Percentiles rank a stretch among this genome's conserved stretches.
phyloP scores from a whole-genome alignment of 2,797 vertebrate species.

The Enoplosus armatus region DNA sequence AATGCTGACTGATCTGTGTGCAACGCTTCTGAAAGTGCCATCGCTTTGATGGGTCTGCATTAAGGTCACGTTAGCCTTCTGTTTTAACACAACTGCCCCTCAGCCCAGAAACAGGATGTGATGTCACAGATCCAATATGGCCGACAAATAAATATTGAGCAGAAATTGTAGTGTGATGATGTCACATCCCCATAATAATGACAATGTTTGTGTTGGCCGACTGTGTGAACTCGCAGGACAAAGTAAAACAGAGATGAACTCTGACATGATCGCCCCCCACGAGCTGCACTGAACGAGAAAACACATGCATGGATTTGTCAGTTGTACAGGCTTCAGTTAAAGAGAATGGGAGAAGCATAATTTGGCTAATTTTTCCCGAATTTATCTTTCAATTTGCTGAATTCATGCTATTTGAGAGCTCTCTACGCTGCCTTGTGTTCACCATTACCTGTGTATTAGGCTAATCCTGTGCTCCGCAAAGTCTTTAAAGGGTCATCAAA shows the following conservation, averaged over 20 bases:
- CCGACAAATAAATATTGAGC: neutral
- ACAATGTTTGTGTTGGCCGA: constrained; percentile 49
- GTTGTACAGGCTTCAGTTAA: neutral
- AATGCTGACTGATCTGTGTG: constrained; percentile 27
- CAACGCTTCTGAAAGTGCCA: neutral
- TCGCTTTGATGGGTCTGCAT: constrained; percentile 3
- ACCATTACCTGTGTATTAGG: constrained; percentile 27
- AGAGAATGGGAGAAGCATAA: neutral
- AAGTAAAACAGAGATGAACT: constrained; percentile 39
- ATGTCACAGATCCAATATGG: neutral
- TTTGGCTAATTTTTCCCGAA: neutral
- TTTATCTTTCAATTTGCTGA: constrained; percentile 3
- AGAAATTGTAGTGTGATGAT: neutral
- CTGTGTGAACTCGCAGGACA: neutral
- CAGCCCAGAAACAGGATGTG: neutral
- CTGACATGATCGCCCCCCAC: constrained; percentile 6
- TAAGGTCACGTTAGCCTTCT: neutral
- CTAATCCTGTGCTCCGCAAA: constrained; percentile 40
- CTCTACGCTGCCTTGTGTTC: neutral
- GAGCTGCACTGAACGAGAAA: constrained; percentile 21
- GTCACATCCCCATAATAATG: constrained; percentile 27
- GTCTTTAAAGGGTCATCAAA: constrained; percentile 37
- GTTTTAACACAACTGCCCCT: neutral
- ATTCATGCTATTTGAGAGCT: neutral
- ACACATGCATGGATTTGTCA: constrained; percentile 16